These are phyloP conservation scores for Lasius fuliginosus DNA, from an alignment of 2,888 invertebrate species.

Conservation along the genomic window DNA sequence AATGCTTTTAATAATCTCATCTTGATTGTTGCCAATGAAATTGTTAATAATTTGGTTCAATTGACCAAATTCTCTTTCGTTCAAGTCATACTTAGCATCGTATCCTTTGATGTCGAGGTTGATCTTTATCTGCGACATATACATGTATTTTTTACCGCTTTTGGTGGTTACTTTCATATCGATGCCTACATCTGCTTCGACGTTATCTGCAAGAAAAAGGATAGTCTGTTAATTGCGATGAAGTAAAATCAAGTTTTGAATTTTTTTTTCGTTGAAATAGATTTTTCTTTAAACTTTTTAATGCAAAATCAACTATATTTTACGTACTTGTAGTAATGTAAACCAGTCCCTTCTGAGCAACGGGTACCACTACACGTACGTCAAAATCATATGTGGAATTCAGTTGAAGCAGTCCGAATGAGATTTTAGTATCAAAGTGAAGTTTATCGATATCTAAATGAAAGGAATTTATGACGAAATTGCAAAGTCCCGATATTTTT, in stretches of 20 bases:
- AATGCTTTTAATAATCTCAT: constrained; percentile 82
- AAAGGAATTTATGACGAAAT: constrained; percentile 68
- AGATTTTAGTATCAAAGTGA: constrained; percentile 63
- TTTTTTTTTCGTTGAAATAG: neutral
- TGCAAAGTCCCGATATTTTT: constrained; percentile 73
- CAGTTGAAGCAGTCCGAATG: constrained; percentile 70
- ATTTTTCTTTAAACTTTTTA: neutral
- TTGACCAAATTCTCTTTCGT: constrained; percentile 64
- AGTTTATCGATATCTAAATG: constrained; percentile 74
- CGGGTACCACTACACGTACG: constrained; percentile 80
- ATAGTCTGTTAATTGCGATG: neutral
- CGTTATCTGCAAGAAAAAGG: constrained; percentile 70
- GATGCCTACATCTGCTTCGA: constrained; percentile 63
- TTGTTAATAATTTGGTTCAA: constrained; percentile 76
- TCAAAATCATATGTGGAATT: constrained; percentile 78
- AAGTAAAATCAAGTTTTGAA: constrained; percentile 11
- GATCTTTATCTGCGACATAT: constrained; percentile 76
- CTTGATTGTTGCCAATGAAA: constrained; percentile 78
- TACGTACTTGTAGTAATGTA: constrained; percentile 75
- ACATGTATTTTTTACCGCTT: constrained; percentile 74
- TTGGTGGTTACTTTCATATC: constrained; percentile 67
- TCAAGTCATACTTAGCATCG: constrained; percentile 66
- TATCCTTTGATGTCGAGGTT: constrained; percentile 77
- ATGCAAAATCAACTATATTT: neutral
- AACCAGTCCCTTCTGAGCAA: constrained; percentile 79